Conservation (phyloP, 2,888 invertebrate species). For the Melanchra persicariae region DNA sequence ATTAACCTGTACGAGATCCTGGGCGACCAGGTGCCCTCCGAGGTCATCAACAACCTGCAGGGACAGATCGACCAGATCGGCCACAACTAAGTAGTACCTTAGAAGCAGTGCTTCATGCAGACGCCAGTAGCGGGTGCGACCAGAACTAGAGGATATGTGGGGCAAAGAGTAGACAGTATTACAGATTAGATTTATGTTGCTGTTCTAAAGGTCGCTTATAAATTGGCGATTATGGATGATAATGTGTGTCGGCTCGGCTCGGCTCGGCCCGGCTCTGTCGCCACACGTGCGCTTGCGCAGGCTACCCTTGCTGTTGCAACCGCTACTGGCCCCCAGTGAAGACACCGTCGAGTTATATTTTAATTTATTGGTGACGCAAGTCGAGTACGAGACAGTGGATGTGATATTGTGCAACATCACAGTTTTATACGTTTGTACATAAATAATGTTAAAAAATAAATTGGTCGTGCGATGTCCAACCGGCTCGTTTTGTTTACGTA, state of each 20-base stretch:
- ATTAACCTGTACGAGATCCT: slow-evolving; percentile 96
- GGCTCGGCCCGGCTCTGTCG: slow-evolving; percentile 27
- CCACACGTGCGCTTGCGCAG: slow-evolving; percentile 49
- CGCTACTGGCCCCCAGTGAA: slow-evolving; percentile 67
- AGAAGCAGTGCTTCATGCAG: slow-evolving; percentile 52
- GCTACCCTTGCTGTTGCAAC: slow-evolving; percentile 62
- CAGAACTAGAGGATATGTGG: neutral
- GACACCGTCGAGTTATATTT: slow-evolving; percentile 70
- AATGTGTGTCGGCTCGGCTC: slow-evolving; percentile 14
- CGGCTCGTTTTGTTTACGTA: slow-evolving; percentile 78
- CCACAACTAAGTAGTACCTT: slow-evolving; percentile 79
- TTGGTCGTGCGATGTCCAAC: slow-evolving; percentile 77
- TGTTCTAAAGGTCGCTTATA: slow-evolving; percentile 20
- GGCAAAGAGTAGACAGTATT: slow-evolving; percentile 1
- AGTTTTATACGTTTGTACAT: slow-evolving; percentile 88
- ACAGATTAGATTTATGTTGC: slow-evolving; percentile 27
- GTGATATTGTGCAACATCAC: slow-evolving; percentile 87
- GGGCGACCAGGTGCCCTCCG: slow-evolving; percentile 96
- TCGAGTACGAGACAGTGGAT: slow-evolving; percentile 81
- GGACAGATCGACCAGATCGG: slow-evolving; percentile 96
- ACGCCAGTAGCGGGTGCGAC: slow-evolving; percentile 55
- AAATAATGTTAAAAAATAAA: slow-evolving; percentile 84
- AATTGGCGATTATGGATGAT: slow-evolving; percentile 21
- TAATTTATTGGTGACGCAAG: slow-evolving; percentile 87
- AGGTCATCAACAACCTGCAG: slow-evolving; percentile 97